Evolutionary conservation across 1,140 invertebrate genomes (phyloP), one percentile per base, ranked within the genome.

Genomic region (Macrocentrus cingulum): DNA sequence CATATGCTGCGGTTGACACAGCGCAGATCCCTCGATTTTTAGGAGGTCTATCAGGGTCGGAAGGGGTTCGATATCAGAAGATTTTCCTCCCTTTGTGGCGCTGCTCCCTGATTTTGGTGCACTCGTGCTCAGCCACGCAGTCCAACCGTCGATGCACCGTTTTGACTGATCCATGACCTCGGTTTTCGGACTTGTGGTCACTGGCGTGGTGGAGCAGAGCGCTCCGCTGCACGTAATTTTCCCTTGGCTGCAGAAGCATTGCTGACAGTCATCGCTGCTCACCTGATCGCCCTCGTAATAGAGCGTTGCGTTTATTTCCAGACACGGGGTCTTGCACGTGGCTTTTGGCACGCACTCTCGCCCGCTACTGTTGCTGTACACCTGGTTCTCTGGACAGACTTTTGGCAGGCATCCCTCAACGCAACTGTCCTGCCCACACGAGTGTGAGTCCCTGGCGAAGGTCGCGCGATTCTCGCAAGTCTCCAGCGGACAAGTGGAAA

Each of bases 381-480:
- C 85, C 41, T 85, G 77, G 39, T 83, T 88, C 23, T 83, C 77
- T 0, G 87, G 84, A 65, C 93, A 96, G 0, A 85, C 77, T 62
- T 90, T 88, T 1, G 83, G 76, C 42, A 85, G 80, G 75, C 91
- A 93, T 72, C 88, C 91, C 80, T 93, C 91, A 20, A 92, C 81
- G 60, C 91, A 94, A 16, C 84, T 83, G 56, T 94, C 89, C 23
- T 87, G 81, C 16, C 82, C 79, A 65, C 91, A 94, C 45, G 86
- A 76, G 52, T 83, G 72, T 22, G 84, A 80, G 29, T 80, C 67
- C 45, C 86, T 75, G 2, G 71, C 73, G 56, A 88, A 84, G 8
- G 84, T 81, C 16, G 87, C 76, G n/a, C 87, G 79, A 68, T 92
- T 92, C 56, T 94, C 89, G 68, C 93, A 95, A 0, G 91, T 95